Conservation (phyloP, 2,888 invertebrate species). For the Crioceris asparagi region DNA sequence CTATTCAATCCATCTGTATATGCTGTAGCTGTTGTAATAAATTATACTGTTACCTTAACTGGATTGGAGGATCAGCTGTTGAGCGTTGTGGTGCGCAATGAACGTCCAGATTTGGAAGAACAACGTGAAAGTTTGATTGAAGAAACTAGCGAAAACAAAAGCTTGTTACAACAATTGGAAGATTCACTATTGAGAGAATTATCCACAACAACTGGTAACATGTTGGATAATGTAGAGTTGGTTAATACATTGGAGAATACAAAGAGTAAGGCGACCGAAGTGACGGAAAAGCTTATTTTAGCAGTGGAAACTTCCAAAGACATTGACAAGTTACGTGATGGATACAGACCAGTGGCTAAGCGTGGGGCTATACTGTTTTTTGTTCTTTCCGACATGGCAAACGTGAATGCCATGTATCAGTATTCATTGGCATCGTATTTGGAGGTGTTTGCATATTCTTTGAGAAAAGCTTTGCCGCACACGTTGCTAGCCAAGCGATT, state of each 20-base stretch:
- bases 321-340: slow-evolving; percentile 73
- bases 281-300: slow-evolving; percentile 65
- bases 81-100: slow-evolving; percentile 79
- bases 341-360: slow-evolving; percentile 74
- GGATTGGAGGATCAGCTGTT: slow-evolving; percentile 85
- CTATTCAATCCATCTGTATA: slow-evolving; percentile 77
- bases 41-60: slow-evolving; percentile 79
- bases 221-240: slow-evolving; percentile 84
- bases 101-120: slow-evolving; percentile 79
- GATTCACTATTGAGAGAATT: slow-evolving; percentile 76
- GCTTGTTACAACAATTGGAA: slow-evolving; percentile 70
- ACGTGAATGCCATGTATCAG: slow-evolving; percentile 85
- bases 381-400: slow-evolving; percentile 80
- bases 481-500: slow-evolving; percentile 63
- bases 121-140: slow-evolving; percentile 72
- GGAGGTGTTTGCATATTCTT: slow-evolving; percentile 70
- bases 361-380: slow-evolving; percentile 86
- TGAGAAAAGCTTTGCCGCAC: slow-evolving; percentile 75
- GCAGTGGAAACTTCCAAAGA: slow-evolving; percentile 67
- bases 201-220: slow-evolving; percentile 79
- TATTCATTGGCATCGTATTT: slow-evolving; percentile 79
- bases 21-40: slow-evolving; percentile 80
- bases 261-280: slow-evolving; percentile 76
- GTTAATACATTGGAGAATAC: slow-evolving; percentile 80
- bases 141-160: slow-evolving; percentile 80